Evolutionary conservation across 2,113 vertebrate genomes (phyloP), one percentile per base, ranked within the genome.

Genomic region (Chamaetylas fuelleborni): DNA sequence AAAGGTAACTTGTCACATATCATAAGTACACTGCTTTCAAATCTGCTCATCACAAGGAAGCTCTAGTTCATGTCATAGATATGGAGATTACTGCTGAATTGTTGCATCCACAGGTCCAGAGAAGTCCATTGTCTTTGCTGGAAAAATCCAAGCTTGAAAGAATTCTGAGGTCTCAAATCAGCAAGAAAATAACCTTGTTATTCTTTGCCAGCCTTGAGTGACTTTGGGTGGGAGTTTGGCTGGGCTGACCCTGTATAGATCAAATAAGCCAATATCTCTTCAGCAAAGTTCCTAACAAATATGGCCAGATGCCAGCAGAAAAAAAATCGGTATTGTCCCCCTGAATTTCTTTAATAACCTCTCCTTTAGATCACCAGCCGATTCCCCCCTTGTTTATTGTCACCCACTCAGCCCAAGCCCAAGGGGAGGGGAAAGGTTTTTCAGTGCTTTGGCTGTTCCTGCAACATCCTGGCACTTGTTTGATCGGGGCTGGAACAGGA

Each of bases 401-500:
- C 65, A 58, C 10, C n/a, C 26, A 22, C 34, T 34, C 78, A 78
- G 93, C 19, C 2, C 16, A 33, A 70, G 40, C 66, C 48, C 29
- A 8, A 53, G 60, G 56, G 69, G 48, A 79, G 12, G 36, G n/a
- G 57, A 34, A 40, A 50, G 51, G 22, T 26, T 83, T 60, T 38
- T 48, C 0, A 0, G 31, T 1, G 2, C 61, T 67, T 14, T 24
- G 93, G 47, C 77, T 66, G 54, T 8, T 78, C 83, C 24, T 6
- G 61, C 38, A 74, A 94, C 87, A 87, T 87, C 81, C 95, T 81
- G 90, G 92, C 81, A 74, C 65, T 89, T 1, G 14, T 91, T 81
- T 94, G 92, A 81, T 84, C 11, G 3, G 65, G 90, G 93, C 77
- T 6, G 4, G 92, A 92, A 84, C 86, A 91, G 92, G 92, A 96